Base-by-base conservation (phyloP, 2,113 vertebrate genomes). In the Larimichthys crocea region DNA sequence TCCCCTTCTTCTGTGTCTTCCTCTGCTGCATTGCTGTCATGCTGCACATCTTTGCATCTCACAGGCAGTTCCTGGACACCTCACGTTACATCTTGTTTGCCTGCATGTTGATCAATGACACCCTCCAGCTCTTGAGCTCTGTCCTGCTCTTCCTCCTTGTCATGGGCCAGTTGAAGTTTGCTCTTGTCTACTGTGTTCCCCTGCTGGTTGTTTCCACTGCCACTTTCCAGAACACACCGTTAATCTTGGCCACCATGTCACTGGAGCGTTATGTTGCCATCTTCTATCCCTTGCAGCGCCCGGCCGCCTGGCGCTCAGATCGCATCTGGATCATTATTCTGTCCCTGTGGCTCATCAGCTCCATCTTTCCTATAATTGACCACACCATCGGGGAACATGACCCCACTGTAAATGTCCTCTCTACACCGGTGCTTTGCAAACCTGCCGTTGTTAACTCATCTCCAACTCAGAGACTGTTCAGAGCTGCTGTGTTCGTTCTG, bases 201-300 rank as follows among this genome's bases (percentile, higher is more conserved):
- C 64, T 95, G 53, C 65, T 95, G 3, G 88, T 94, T 5, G 3
- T 95, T 14, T 94, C 93, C 31, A 88, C 87, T 0, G 86, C 77
- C 65, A 93, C 95, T 16, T 95, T 93, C 81, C 91, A 89, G 29
- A 95, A 93, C 83, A 94, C 93, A 8, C 92, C 92, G 0, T 70
- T 95, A 42, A 95, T 95, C 49, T 83, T 96, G 75, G 94, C 94
- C 0, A 79, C 92, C 20, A 96, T 96, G 95, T 95, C 93, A 8
- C 89, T 96, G 63, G 95, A 96, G 89, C 94, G 95, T 50, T 95
- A 96, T 5, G 85, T 95, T n/a, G 92, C 94, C 70, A 96, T 96
- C 62, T 56, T 94, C 60, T 93, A 94, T 56, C 95, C 95, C 0
- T 82, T 95, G 35, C 90, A 82, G 3, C 55, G 79, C 4, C 94